Percentiles rank a stretch among this genome's conserved stretches.
Conservation (phyloP, 2,113 vertebrate genomes). For the Pelusios castaneus region DNA sequence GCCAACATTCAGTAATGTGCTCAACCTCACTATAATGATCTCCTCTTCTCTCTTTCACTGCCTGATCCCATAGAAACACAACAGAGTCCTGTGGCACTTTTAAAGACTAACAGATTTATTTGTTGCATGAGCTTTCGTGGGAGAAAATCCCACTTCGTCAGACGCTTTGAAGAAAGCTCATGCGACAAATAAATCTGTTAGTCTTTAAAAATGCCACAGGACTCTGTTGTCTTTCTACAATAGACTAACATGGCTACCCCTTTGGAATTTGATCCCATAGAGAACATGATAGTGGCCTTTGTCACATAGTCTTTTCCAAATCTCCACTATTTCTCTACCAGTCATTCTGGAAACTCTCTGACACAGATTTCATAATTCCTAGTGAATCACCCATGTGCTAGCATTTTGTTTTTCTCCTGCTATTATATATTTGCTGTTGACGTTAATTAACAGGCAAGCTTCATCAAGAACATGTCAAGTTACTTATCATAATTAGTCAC, state of each 20-base stretch:
- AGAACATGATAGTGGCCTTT: not conserved
- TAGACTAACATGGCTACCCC: too few relatives aligned
- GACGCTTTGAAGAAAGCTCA: too few relatives aligned
- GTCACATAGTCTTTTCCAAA: not conserved
- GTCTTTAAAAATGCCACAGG: too few relatives aligned
- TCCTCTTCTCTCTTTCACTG: not conserved
- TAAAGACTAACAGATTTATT: too few relatives aligned
- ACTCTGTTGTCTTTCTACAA: too few relatives aligned
- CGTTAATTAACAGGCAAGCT: slow-evolving; percentile 66
- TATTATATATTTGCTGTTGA: slow-evolving; percentile 40
- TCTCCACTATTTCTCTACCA: slow-evolving; percentile 12
- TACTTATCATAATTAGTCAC: slow-evolving; percentile 71
- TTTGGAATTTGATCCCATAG: not conserved
- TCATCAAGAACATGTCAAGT: slow-evolving; percentile 69
- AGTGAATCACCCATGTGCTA: not conserved
- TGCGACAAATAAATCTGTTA: too few relatives aligned
- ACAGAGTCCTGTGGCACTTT: too few relatives aligned
- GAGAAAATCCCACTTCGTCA: too few relatives aligned
- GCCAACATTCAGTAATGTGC: not conserved
- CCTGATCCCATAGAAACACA: not conserved
- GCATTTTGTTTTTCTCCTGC: slow-evolving; percentile 7
- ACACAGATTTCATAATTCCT: not conserved
- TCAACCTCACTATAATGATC: not conserved
- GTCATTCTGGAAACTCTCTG: not conserved
- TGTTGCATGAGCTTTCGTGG: too few relatives aligned